Percentiles rank a stretch among this genome's conserved stretches.
Evolutionary conservation across 2,888 invertebrate species (phyloP).

Genomic region (Agelastica alni): DNA sequence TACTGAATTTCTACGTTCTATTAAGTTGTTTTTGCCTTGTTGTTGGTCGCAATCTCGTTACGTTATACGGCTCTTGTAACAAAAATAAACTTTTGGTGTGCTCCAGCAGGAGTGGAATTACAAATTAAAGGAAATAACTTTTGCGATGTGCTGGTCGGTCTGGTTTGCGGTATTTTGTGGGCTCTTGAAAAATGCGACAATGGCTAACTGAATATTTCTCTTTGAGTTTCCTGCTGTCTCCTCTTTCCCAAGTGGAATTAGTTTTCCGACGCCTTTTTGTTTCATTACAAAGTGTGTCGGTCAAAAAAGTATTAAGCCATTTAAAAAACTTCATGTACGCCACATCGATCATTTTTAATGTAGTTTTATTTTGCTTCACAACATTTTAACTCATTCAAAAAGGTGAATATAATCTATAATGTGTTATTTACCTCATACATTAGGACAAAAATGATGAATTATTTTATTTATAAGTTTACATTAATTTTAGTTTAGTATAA

Average conservation of each 20-base stretch:
- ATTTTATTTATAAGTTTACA: too few species aligned
- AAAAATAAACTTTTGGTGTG: constrained; percentile 27
- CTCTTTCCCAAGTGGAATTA: constrained; percentile 12
- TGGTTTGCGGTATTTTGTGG: neutral
- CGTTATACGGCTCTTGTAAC: constrained; percentile 22
- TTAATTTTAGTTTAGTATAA: too few species aligned
- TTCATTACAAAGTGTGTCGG: neutral
- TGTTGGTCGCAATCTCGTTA: constrained; percentile 26
- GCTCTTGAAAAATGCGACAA: constrained; percentile 15
- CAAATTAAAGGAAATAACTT: constrained; percentile 33
- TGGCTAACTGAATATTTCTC: constrained; percentile 18
- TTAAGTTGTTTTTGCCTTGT: constrained; percentile 23
- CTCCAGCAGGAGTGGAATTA: constrained; percentile 26
- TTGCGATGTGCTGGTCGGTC: constrained; percentile 6
- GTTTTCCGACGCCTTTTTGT: constrained; percentile 7
- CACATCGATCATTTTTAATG: too few species aligned
- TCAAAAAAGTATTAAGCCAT: neutral
- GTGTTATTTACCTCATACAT: too few species aligned
- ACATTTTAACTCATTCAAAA: too few species aligned
- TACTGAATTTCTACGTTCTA: constrained; percentile 14
- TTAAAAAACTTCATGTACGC: too few species aligned
- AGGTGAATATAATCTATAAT: too few species aligned
- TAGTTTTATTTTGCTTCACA: too few species aligned
- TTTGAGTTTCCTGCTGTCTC: constrained; percentile 13
- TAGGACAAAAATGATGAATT: too few species aligned